phyloP scores from a whole-genome alignment of 2,113 vertebrate species.

The Ceuthmochares aereus region DNA sequence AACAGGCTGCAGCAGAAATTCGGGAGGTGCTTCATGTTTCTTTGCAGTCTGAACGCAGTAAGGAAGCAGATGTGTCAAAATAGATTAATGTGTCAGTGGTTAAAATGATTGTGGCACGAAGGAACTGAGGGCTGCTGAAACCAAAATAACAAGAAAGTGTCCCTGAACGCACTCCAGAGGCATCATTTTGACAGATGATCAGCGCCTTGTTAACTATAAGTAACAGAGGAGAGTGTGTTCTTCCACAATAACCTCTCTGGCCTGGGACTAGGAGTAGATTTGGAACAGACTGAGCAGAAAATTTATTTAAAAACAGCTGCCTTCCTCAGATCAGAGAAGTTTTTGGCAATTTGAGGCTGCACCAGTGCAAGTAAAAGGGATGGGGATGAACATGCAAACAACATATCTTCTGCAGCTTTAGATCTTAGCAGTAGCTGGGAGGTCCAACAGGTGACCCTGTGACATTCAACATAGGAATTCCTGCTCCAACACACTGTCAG shows the following conservation, averaged over 20 bases:
- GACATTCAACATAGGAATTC: not conserved
- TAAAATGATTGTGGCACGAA: constrained; percentile 13
- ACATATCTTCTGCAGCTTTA: not conserved
- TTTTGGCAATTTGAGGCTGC: not conserved
- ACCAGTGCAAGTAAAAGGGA: not conserved
- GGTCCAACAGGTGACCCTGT: not conserved
- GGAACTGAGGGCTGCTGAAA: constrained; percentile 8
- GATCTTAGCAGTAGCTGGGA: not conserved
- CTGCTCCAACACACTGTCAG: rapidly evolving
- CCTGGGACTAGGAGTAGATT: not conserved
- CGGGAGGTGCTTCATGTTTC: not conserved
- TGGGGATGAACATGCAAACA: not conserved
- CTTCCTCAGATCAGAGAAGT: not conserved
- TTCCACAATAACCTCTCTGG: not conserved
- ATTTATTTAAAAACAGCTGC: not conserved
- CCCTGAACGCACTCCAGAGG: not conserved
- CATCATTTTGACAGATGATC: not conserved
- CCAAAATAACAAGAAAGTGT: not conserved
- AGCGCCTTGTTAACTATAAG: not conserved
- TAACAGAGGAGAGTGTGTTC: not conserved
- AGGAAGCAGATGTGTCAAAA: constrained; percentile 7
- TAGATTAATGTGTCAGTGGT: not conserved
- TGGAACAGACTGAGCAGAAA: not conserved
- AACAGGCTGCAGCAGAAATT: not conserved
- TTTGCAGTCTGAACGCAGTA: not conserved